Conservation (phyloP, 2,888 invertebrate species). For the Strigamia crassipes region DNA sequence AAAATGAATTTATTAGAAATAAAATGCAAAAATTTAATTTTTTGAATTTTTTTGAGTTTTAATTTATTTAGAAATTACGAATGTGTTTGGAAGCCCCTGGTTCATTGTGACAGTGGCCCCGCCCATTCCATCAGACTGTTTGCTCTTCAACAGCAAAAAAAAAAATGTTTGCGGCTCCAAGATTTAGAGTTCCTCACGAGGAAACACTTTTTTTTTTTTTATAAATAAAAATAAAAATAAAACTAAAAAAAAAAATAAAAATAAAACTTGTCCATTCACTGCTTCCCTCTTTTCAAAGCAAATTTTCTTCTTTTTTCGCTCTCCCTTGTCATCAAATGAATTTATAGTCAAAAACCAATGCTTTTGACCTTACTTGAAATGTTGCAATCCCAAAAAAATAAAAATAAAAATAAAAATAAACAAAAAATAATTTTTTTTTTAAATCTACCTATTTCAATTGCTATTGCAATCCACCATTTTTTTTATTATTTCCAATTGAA, state of each 20-base stretch:
- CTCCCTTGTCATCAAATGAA: no score
- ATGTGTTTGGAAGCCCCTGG: not conserved
- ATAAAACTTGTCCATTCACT: not conserved
- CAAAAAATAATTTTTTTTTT: not conserved
- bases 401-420: no score
- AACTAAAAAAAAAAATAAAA: not conserved
- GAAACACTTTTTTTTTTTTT: not conserved
- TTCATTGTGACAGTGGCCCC: not conserved
- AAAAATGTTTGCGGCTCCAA: not conserved
- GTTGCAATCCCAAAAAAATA: no score
- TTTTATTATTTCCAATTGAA: no score
- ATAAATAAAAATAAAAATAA: not conserved
- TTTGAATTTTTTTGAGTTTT: no score
- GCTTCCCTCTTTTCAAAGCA: not conserved
- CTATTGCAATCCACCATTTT: not conserved
- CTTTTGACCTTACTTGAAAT: no score
- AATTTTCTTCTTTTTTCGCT: no score
- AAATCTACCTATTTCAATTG: not conserved
- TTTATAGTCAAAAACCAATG: no score
- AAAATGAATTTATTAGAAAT: no score
- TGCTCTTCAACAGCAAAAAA: not conserved
- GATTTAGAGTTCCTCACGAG: not conserved
- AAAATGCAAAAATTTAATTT: not conserved
- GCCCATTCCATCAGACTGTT: not conserved
- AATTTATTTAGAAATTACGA: no score